Percentiles rank a stretch among this genome's conserved stretches.
Conservation (phyloP, 2,888 invertebrate genomes). For the Coronaproctus castanopsis region DNA sequence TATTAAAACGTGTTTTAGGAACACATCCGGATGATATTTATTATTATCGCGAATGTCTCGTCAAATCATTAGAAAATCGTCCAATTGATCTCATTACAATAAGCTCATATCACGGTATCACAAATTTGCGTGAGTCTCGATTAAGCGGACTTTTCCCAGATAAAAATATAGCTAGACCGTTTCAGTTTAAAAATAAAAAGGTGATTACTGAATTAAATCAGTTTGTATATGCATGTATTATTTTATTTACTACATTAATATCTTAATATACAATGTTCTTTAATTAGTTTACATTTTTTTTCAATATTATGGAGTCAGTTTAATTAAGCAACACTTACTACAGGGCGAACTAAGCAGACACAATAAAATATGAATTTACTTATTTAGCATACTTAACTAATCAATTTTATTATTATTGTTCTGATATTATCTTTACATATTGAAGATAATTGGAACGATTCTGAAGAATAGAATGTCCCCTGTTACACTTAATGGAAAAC, state of each 20-base stretch:
- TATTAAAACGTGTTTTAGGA: conserved; percentile 16
- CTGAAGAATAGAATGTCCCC: no score
- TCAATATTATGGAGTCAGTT: no score
- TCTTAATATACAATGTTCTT: no score
- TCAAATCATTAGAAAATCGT: conserved; percentile 54
- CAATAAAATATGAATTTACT: no score
- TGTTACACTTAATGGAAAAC: no score
- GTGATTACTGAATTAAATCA: conserved; percentile 28
- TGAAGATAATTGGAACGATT: no score
- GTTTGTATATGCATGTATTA: not conserved
- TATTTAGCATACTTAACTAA: no score
- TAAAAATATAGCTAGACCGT: conserved; percentile 40
- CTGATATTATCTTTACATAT: no score
- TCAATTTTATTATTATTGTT: no score
- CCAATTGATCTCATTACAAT: conserved; percentile 66
- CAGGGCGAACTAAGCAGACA: no score
- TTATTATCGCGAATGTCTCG: conserved; percentile 59
- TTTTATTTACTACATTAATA: not conserved
- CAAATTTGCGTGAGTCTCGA: conserved; percentile 45
- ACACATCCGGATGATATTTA: conserved; percentile 47
- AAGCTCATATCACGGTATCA: conserved; percentile 56
- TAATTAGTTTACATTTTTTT: no score
- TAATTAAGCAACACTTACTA: no score
- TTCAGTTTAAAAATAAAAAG: conserved; percentile 57
- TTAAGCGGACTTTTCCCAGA: conserved; percentile 55